These are phyloP conservation scores for Tachina fera DNA, from an alignment of 2,888 invertebrate genomes.

Conservation along the genomic window DNA sequence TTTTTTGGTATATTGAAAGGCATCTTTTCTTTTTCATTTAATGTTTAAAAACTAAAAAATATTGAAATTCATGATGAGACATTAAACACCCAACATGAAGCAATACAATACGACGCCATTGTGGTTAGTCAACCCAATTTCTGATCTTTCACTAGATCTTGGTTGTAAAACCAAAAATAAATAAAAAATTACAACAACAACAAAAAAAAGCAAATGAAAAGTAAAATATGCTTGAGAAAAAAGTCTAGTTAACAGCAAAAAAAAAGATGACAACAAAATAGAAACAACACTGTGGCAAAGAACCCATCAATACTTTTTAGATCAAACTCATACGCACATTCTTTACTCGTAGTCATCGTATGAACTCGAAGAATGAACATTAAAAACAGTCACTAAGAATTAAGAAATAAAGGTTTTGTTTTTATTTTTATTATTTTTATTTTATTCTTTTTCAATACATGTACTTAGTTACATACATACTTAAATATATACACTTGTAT, in stretches of 20 bases:
- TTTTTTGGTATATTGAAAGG: constrained; percentile 53
- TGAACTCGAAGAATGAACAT: constrained; percentile 65
- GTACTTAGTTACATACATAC: not conserved
- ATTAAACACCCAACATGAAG: constrained; percentile 72
- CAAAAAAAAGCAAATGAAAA: constrained; percentile 22
- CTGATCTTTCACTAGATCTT: constrained; percentile 68
- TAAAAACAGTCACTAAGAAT: constrained; percentile 70
- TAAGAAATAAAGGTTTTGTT: constrained; percentile 67
- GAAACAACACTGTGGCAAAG: constrained; percentile 34
- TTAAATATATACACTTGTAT: too few species aligned
- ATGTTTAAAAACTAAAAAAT: constrained; percentile 67
- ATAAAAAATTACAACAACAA: constrained; percentile 7
- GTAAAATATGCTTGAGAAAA: constrained; percentile 32
- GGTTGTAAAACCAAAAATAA: constrained; percentile 47
- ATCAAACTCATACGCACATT: constrained; percentile 66
- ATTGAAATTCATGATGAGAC: constrained; percentile 71
- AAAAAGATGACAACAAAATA: constrained; percentile 52
- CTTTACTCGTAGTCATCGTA: constrained; percentile 26
- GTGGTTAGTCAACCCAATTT: constrained; percentile 71
- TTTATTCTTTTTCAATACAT: constrained; percentile 48
- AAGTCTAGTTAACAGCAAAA: constrained; percentile 57
- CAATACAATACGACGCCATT: constrained; percentile 72
- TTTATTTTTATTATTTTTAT: constrained; percentile 42
- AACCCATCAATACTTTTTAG: constrained; percentile 71
- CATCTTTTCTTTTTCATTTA: constrained; percentile 70